These are phyloP conservation scores for Alsophila aescularia DNA, from an alignment of 2,888 invertebrate species.

Conservation along the genomic window DNA sequence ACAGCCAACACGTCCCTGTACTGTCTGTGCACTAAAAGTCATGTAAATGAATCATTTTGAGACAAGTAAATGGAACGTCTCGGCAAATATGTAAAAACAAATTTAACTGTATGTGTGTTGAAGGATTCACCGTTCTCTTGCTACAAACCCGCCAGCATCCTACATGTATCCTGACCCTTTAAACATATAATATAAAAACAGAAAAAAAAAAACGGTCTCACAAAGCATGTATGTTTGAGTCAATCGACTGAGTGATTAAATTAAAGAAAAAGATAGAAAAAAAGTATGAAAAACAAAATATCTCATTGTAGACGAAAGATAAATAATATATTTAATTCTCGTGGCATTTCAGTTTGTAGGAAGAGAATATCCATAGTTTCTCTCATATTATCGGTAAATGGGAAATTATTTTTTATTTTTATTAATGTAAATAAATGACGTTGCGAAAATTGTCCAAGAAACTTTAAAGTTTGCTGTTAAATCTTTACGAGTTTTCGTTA, in stretches of 20 bases:
- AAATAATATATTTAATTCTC: neutral
- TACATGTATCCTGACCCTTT: constrained; percentile 7
- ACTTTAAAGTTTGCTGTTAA: constrained; percentile 10
- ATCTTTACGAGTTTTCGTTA: constrained; percentile 20
- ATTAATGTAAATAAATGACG: constrained; percentile 31
- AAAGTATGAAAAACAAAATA: too few species aligned
- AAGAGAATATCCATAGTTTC: constrained; percentile 42
- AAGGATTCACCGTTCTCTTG: constrained; percentile 33
- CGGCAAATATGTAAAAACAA: neutral
- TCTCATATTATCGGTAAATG: constrained; percentile 45
- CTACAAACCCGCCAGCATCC: constrained; percentile 29
- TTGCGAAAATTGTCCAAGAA: constrained; percentile 25
- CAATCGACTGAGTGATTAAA: neutral
- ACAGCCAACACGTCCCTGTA: too few species aligned
- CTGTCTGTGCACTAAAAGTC: too few species aligned
- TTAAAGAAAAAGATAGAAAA: neutral
- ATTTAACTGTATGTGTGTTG: constrained; percentile 28
- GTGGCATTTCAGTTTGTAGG: constrained; percentile 43
- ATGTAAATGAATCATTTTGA: neutral
- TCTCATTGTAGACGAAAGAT: neutral
- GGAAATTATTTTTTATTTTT: constrained; percentile 41
- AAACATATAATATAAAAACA: too few species aligned
- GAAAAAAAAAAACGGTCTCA: neutral
- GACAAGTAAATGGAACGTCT: neutral
- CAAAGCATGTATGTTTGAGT: too few species aligned